These are phyloP conservation scores for Onychomys arenicola DNA, from an alignment of 2,797 vertebrate genomes.

Conservation along the genomic window DNA sequence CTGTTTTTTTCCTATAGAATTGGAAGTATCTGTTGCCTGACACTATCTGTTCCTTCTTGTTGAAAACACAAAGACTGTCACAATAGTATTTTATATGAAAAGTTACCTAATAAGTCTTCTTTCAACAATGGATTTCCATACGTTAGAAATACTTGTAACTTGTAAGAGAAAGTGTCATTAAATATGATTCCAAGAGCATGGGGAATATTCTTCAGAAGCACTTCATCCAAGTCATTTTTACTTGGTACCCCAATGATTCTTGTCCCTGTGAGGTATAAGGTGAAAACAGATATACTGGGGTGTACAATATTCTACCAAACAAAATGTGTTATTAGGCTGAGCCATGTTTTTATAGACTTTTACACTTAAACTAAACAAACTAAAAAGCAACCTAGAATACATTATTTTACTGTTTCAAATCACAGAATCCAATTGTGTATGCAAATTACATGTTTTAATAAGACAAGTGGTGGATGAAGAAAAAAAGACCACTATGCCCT, in stretches of 20 bases:
- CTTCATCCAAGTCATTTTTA: constrained; percentile 12
- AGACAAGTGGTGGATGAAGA: neutral
- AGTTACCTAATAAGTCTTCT: constrained; percentile 73
- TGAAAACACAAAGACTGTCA: constrained; percentile 22
- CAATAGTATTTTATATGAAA: neutral
- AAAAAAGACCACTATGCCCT: neutral
- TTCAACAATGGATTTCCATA: neutral
- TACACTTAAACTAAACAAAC: neutral
- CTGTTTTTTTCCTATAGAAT: neutral
- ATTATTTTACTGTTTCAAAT: constrained; percentile 33
- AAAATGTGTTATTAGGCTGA: neutral
- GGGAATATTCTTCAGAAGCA: neutral
- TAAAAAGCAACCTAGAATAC: neutral
- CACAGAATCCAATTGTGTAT: constrained; percentile 18
- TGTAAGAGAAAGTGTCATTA: constrained; percentile 74
- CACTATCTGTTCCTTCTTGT: neutral
- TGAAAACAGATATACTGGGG: neutral
- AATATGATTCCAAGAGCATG: constrained; percentile 63
- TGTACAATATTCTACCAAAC: neutral
- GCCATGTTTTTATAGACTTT: neutral
- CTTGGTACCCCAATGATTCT: constrained; percentile 17
- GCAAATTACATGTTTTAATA: constrained; percentile 11
- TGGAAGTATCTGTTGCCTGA: neutral
- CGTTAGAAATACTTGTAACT: constrained; percentile 23
- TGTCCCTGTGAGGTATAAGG: constrained; percentile 50